A percentile compares a stretch with the other conserved stretches of the same genome.
Evolutionary conservation across 2,888 invertebrate genomes (phyloP).

Genomic region (Sarcophaga variegata): DNA sequence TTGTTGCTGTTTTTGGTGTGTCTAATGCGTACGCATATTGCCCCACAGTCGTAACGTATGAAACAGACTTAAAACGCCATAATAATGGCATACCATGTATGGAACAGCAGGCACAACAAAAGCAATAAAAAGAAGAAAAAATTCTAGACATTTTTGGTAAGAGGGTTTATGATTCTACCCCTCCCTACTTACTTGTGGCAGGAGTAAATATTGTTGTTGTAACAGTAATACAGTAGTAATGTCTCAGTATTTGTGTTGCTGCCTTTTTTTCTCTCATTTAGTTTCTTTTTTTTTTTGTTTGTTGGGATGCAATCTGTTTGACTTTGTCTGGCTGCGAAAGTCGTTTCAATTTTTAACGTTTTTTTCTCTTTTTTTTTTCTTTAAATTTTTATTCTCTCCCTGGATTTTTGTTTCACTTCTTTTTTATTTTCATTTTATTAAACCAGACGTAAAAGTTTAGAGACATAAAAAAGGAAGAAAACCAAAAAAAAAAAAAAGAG

Average conservation of each 20-base stretch:
- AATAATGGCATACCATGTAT: constrained; percentile 47
- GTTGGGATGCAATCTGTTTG: constrained; percentile 67
- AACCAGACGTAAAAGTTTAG: constrained; percentile 63
- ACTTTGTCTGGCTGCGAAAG: constrained; percentile 67
- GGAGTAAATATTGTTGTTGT: neutral
- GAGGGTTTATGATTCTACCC: neutral
- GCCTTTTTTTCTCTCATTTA: neutral
- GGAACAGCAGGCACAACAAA: neutral
- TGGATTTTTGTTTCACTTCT: constrained; percentile 1
- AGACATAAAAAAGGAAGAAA: constrained; percentile 35
- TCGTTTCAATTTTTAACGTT: constrained; percentile 54
- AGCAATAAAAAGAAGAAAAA: constrained; percentile 23
- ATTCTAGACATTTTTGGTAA: constrained; percentile 50
- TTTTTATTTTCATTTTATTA: constrained; percentile 34
- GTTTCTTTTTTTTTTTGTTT: neutral
- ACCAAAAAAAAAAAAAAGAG: neutral
- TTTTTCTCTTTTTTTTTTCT: constrained; percentile 27
- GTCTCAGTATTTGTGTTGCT: constrained; percentile 17
- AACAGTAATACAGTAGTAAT: constrained; percentile 35
- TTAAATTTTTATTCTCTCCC: constrained; percentile 19
- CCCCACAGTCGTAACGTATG: constrained; percentile 11
- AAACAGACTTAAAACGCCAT: constrained; percentile 50
- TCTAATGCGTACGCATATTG: constrained; percentile 5
- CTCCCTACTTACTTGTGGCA: neutral
- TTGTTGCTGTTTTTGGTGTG: neutral